A percentile compares a stretch with the other conserved stretches of the same genome.
These are phyloP conservation scores for Lytechinus pictus DNA, from an alignment of 35 echinoderm and acorn worm species.

Conservation along the genomic window DNA sequence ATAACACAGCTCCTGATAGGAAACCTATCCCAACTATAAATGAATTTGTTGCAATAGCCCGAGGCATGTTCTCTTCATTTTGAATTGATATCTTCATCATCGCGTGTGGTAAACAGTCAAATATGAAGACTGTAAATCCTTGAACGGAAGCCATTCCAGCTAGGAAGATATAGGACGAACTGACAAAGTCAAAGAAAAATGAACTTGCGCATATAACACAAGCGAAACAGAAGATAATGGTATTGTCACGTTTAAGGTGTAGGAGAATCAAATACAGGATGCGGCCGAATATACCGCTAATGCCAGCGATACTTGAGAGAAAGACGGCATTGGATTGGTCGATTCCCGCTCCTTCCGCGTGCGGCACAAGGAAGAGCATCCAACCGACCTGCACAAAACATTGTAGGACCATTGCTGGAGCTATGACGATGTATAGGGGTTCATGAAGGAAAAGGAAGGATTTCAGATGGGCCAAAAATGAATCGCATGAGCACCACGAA, in stretches of 20 bases:
- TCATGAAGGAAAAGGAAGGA: neutral
- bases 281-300: slow-evolving; percentile 37
- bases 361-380: slow-evolving; percentile 40
- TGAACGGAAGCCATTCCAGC: neutral
- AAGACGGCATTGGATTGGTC: neutral
- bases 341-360: slow-evolving; percentile 15
- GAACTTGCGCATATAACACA: neutral
- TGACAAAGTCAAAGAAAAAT: neutral
- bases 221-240: neutral
- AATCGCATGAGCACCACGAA: neutral
- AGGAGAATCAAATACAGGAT: neutral
- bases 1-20: neutral
- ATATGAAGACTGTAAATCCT: neutral
- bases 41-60: neutral
- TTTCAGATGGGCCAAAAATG: neutral
- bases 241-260: neutral
- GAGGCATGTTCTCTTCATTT: neutral
- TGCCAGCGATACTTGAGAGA: slow-evolving; percentile 8
- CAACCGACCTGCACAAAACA: neutral
- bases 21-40: neutral
- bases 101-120: slow-evolving; percentile 7
- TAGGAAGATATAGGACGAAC: neutral
- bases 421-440: neutral
- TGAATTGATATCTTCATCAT: slow-evolving; percentile 11
- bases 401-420: slow-evolving; percentile 3